Conservation (phyloP, 1,140 invertebrate species). For the Laodelphax striatellus region DNA sequence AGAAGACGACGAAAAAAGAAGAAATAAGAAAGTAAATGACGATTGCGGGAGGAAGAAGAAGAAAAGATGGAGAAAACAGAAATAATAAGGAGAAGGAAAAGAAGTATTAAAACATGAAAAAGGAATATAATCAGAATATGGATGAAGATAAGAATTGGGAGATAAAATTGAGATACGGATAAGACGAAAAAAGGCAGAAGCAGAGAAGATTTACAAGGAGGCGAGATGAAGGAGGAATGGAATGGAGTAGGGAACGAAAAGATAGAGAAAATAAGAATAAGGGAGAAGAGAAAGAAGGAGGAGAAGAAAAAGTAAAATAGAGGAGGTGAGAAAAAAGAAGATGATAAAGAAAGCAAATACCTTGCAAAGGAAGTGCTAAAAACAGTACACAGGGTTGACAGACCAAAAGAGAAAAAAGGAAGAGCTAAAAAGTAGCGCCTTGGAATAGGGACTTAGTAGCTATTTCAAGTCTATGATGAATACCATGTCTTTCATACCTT, state of each 20-base stretch:
- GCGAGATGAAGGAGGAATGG: too few relatives aligned
- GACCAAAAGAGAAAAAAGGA: background rate
- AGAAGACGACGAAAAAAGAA: too few relatives aligned
- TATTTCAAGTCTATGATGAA: too few relatives aligned
- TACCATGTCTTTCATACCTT: too few relatives aligned
- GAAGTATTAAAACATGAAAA: background rate
- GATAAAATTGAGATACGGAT: too few relatives aligned
- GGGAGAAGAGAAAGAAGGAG: background rate
- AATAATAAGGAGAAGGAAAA: background rate
- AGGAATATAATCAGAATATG: too few relatives aligned
- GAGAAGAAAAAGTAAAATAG: background rate
- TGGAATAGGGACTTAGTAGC: too few relatives aligned
- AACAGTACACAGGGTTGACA: background rate
- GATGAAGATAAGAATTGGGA: too few relatives aligned
- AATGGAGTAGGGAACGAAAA: background rate
- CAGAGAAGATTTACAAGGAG: too few relatives aligned
- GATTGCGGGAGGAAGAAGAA: too few relatives aligned
- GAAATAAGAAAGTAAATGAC: too few relatives aligned
- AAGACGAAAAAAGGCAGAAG: too few relatives aligned
- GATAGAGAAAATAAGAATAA: background rate
- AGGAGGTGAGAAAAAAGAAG: background rate
- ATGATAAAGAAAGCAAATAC: background rate
- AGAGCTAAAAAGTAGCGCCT: background rate
- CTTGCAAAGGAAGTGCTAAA: background rate
- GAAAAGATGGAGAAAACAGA: background rate